phyloP scores from a whole-genome alignment of 2,797 vertebrate genomes.

The Eulemur coronatus region DNA sequence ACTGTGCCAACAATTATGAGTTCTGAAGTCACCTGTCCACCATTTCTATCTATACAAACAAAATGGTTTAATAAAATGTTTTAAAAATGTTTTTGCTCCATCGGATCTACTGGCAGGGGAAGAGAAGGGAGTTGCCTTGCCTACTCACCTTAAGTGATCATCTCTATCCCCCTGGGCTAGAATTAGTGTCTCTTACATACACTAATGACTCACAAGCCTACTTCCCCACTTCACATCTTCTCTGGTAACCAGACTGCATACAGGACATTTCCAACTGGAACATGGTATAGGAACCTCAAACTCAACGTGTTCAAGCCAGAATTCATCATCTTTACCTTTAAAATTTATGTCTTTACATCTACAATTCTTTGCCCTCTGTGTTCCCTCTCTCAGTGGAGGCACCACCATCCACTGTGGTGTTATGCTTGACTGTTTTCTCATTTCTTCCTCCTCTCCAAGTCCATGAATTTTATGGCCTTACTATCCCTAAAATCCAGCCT shows the following conservation, averaged over 20 bases:
- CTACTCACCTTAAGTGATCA: neutral
- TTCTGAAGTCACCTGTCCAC: neutral
- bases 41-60: neutral
- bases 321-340: neutral
- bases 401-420: neutral
- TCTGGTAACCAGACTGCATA: neutral
- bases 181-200: neutral
- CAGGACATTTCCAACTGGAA: neutral
- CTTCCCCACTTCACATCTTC: neutral
- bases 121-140: neutral
- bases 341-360: neutral
- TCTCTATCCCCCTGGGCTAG: neutral
- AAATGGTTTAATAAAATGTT: constrained; percentile 32
- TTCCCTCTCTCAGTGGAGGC: neutral
- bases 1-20: neutral
- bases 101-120: neutral
- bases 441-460: neutral
- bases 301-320: neutral
- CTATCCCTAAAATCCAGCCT: neutral
- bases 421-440: neutral
- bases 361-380: neutral
- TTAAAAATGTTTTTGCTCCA: neutral
- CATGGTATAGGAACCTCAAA: neutral
- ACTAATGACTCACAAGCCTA: neutral
- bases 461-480: neutral